Conservation (phyloP, 2,888 invertebrate genomes). For the Hypolimnas misippus region DNA sequence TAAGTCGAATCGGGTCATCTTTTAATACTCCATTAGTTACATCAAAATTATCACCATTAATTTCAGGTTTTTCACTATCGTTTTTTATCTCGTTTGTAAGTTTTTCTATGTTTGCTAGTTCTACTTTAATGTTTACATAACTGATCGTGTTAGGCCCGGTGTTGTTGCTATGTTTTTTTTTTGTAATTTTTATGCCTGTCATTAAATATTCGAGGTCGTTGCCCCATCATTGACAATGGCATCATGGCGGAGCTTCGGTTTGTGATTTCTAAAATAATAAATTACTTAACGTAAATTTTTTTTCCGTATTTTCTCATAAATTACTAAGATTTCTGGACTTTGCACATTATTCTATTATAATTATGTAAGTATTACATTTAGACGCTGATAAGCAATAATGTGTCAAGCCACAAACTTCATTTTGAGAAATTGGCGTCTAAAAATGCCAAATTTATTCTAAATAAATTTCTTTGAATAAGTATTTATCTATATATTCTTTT, state of each 20-base stretch:
- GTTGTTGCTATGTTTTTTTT: constrained; percentile 7
- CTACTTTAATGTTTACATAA: constrained; percentile 18
- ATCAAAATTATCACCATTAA: background rate
- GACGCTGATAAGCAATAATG: too few relatives aligned
- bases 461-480: too few relatives aligned
- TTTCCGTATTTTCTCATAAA: background rate
- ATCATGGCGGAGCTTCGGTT: constrained; percentile 28
- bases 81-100: background rate
- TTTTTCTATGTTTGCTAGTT: background rate
- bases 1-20: constrained; percentile 17
- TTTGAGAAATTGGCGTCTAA: too few relatives aligned
- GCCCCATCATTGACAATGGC: constrained; percentile 28
- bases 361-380: too few relatives aligned
- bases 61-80: background rate
- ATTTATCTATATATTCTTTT: too few relatives aligned
- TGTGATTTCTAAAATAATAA: constrained; percentile 23
- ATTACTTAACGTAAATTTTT: constrained; percentile 10
- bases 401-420: too few relatives aligned
- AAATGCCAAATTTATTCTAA: too few relatives aligned
- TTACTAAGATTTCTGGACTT: background rate
- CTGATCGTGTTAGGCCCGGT: constrained; percentile 16
- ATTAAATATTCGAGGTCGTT: constrained; percentile 27
- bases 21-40: constrained; percentile 12
- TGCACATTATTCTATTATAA: background rate
- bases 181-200: constrained; percentile 18